Percentiles rank a stretch among this genome's conserved stretches.
phyloP scores from a whole-genome alignment of 2,888 invertebrate species.

The Chromoteleia sp. region DNA sequence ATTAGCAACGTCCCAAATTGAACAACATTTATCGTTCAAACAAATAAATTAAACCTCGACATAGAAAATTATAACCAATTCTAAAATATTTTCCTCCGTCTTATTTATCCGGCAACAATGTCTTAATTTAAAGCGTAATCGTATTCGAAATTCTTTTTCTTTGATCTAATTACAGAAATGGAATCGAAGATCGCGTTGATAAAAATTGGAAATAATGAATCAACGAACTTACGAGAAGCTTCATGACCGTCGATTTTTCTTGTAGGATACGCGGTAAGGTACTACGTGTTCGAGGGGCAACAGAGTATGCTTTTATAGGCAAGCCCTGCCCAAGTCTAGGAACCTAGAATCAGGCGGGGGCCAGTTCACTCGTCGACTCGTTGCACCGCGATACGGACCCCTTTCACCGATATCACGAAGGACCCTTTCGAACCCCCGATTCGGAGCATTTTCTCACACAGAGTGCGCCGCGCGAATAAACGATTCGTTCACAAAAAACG shows the following conservation, averaged over 20 bases:
- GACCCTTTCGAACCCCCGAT: slow-evolving; percentile 77
- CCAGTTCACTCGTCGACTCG: slow-evolving; percentile 71
- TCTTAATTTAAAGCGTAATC: no score
- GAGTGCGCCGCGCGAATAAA: neutral
- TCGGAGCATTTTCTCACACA: slow-evolving; percentile 46
- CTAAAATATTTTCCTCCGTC: no score
- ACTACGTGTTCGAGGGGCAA: slow-evolving; percentile 82
- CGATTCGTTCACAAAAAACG: slow-evolving; percentile 12
- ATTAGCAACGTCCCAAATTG: no score
- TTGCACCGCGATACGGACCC: slow-evolving; percentile 79
- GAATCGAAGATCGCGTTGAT: no score
- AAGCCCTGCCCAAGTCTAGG: slow-evolving; percentile 81
- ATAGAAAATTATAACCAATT: no score
- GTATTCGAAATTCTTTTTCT: no score
- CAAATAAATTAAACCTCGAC: no score
- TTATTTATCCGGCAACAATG: no score
- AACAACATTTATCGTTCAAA: no score
- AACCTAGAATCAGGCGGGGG: slow-evolving; percentile 80
- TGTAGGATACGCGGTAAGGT: slow-evolving; percentile 81
- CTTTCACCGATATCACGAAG: slow-evolving; percentile 80
- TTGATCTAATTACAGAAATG: no score
- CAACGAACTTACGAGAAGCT: slow-evolving; percentile 82
- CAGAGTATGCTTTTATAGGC: slow-evolving; percentile 84
- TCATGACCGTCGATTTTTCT: slow-evolving; percentile 82
- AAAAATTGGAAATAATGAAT: neutral